Conservation (phyloP, 2,113 vertebrate species). For the Malurus melanocephalus region DNA sequence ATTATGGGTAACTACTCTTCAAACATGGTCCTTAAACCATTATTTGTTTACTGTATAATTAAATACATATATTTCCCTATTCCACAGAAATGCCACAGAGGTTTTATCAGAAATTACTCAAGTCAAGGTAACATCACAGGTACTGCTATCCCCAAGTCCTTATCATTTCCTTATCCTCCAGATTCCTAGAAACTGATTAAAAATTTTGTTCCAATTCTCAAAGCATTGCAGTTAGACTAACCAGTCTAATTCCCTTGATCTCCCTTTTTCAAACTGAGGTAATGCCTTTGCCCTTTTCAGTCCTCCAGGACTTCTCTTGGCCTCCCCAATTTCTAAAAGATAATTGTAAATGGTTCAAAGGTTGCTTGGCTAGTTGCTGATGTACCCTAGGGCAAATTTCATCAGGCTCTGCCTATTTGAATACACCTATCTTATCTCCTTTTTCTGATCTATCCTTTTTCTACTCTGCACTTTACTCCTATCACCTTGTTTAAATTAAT, state of each 20-base stretch:
- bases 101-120: not conserved
- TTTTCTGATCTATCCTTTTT: constrained; percentile 41
- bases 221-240: not conserved
- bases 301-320: constrained; percentile 34
- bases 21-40: not conserved
- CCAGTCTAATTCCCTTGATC: not conserved
- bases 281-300: constrained; percentile 12
- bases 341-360: constrained; percentile 63
- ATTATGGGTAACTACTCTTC: not conserved
- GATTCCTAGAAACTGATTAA: constrained; percentile 22
- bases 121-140: not conserved
- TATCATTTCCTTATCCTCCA: not conserved
- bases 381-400: constrained; percentile 61
- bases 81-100: not conserved
- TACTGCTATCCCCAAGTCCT: not conserved
- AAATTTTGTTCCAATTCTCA: constrained; percentile 15
- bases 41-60: not conserved
- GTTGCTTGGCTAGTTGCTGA: constrained; percentile 50
- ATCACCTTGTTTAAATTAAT: constrained; percentile 44
- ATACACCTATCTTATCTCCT: constrained; percentile 55
- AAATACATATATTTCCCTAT: not conserved
- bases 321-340: constrained; percentile 37
- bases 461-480: constrained; percentile 47
- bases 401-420: constrained; percentile 51
- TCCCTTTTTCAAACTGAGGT: not conserved